Evolutionary conservation across 1,140 invertebrate genomes (phyloP), one percentile per base, ranked within the genome.

Genomic region (Cataglyphis hispanica): DNA sequence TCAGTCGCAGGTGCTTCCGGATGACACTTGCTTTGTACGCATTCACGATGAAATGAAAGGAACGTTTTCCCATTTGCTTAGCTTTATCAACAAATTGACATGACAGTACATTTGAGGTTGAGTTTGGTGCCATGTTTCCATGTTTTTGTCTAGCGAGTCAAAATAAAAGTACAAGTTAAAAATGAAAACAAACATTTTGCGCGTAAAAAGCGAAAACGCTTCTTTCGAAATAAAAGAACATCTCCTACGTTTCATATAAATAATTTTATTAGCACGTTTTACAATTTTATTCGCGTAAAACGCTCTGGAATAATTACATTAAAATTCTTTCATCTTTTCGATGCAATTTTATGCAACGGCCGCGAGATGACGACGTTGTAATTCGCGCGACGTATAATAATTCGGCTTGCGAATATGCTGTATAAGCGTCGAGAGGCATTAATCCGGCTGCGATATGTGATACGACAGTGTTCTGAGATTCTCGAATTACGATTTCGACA

Each of bases 401-500:
- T 69, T 31, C 10, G 25, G 40, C 16, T 27, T 10, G 34, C 43
- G 66, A 10, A 31, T 40, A 46, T n/a, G n/a, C n/a, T n/a, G n/a
- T 60, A 40, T 31, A 22, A n/a, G 8, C 76, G n/a, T 19, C n/a
- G 22, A 25, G 61, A 78, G 6, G 53, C 4, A 58, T 61, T 70
- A 83, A 83, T 83, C 67, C 53, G 53, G 8, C 34, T 60, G 53
- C 40, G 78, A 72, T 27, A 83, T 11, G 78, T 67, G 67, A 83
- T 83, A 83, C 37, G 58, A n/a, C 78, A 70, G 78, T 81, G 56
- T 43, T 34, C 53, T 8, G 67, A 72, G 78, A 83, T 83, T 83
- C 67, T 83, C 78, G 78, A 83, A 83, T 83, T 83, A 72, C 78
- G 34, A 83, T 83, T 83, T 83, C 56, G 78, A 60, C 78, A 83